Evolutionary conservation across 1,140 invertebrate species (phyloP), one percentile per base, ranked within the genome.

Genomic region (Rhizoglyphus robini): DNA sequence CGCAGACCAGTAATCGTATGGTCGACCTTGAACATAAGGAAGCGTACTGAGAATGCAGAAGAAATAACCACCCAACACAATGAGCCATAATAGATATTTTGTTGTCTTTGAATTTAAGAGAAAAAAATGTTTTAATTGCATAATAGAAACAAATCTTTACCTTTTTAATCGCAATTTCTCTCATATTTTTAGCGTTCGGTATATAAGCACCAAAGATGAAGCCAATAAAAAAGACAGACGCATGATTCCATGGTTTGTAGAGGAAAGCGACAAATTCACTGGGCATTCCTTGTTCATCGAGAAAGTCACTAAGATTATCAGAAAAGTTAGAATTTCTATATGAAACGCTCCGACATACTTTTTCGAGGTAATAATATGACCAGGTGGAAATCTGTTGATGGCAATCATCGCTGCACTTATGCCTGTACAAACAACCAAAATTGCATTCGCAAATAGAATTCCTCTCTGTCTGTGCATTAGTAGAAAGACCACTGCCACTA

Each of bases 221-320:
- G 2, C 80, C 80, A 61, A 80, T 70, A 58, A 80, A 73, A 67
- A 78, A 81, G 11, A 79, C 75, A 4, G 73, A 74, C 30, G 79
- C 75, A 48, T 81, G 72, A 68, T 75, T 77, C 72, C 81, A 82
- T 5, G 81, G 81, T 57, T 76, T 77, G 1, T 92, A 90, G 68
- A 91, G 95, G 70, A 96, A 88, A 69, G 92, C 88, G 8, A 87
- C 85, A 82, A 90, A 88, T 73, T 93, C 93, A 23, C 23, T 30
- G 30, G 58, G 27, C 8, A 51, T 51, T 5, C 15, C n/a, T 20
- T 25, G 34, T 13, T 57, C 64, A 8, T 67, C 60, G 2, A 46
- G 46, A 34, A 57, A 59, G 63, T 63, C 29, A 2, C 65, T 31
- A 25, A 57, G 27, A 58, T 8, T 25, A 58, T 15, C 47, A 25